Evolutionary conservation across 1,140 invertebrate genomes (phyloP), one percentile per base, ranked within the genome.

Genomic region (Hypsibius dujardini): DNA sequence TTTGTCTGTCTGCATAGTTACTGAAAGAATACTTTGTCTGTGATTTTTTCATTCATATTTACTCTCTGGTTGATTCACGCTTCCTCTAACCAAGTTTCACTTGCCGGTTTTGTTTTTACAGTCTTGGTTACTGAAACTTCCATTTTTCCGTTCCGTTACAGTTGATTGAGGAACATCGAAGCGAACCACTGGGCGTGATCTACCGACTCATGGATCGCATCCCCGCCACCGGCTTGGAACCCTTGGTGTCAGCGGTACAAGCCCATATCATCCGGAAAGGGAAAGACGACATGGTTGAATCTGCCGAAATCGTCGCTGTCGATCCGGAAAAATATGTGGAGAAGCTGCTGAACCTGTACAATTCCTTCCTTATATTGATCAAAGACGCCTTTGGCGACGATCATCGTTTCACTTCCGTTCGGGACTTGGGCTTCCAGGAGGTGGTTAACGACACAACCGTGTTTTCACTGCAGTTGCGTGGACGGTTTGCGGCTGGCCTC

Each of bases 251-350:
- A 71, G 88, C 93, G 78, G 81, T 99, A 60, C 92, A 97, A 80
- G 86, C 88, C 47, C 92, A 98, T 77, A 97, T 99, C 76, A 86
- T 89, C 50, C 14, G 62, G 12, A 67, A 67, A 67, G 62, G 62
- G 42, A 67, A 67, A 45, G 62, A 67, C 42, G 62, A 67, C 45
- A 67, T 67, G 62, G 3, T 67, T 12, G 62, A 67, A 67, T 67
- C 62, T 3, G 62, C 62, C 45, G 7, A 3, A 3, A 45, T 67
- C 42, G 62, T 67, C 12, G 62, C 62, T 73, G 78, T 94, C 81
- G 95, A 99, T 79, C 95, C 93, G 1, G 95, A 98, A 80, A 97
- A 98, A 82, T 99, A 98, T 83, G 95, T 98, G 7, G 95, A 98
- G 79, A 86, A 94, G 73, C 81, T 99, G 70, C 81, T 99, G 71